These are phyloP conservation scores for Ophiodon elongatus DNA, from an alignment of 2,113 vertebrate species.

Conservation along the genomic window DNA sequence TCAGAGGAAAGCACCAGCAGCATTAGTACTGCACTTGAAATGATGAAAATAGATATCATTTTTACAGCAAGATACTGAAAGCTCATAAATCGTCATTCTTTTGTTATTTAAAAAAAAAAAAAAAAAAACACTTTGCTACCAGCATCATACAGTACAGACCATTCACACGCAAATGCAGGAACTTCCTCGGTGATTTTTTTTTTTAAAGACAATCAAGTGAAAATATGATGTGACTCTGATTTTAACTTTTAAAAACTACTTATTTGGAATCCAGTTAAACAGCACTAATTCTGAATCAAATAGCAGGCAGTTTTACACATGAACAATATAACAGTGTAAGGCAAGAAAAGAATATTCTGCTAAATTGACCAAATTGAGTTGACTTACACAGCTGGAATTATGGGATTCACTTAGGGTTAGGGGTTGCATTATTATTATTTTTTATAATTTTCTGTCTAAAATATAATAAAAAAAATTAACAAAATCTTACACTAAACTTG, in stretches of 20 bases:
- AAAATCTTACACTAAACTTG: background rate
- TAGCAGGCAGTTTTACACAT: background rate
- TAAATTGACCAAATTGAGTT: background rate
- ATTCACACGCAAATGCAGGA: background rate
- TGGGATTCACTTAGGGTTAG: conserved; percentile 23
- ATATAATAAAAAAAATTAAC: background rate
- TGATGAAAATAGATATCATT: conserved; percentile 37
- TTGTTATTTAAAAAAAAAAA: background rate
- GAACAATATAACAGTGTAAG: background rate
- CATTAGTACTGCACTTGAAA: conserved; percentile 47
- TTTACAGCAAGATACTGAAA: conserved; percentile 24
- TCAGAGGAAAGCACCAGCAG: conserved; percentile 74
- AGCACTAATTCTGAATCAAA: background rate
- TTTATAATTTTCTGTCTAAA: conserved; percentile 1
- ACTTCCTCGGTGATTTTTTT: conserved; percentile 22
- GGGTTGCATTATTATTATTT: background rate
- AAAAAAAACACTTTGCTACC: background rate
- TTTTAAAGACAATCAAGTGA: background rate
- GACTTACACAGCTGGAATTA: conserved; percentile 11
- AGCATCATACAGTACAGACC: background rate
- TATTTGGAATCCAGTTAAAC: background rate
- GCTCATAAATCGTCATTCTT: background rate
- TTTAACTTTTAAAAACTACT: background rate
- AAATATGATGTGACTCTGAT: conserved; percentile 1
- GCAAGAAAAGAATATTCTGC: background rate